Evolutionary conservation across 2,888 invertebrate genomes (phyloP).

Genomic region (Drosophila neotestacea): DNA sequence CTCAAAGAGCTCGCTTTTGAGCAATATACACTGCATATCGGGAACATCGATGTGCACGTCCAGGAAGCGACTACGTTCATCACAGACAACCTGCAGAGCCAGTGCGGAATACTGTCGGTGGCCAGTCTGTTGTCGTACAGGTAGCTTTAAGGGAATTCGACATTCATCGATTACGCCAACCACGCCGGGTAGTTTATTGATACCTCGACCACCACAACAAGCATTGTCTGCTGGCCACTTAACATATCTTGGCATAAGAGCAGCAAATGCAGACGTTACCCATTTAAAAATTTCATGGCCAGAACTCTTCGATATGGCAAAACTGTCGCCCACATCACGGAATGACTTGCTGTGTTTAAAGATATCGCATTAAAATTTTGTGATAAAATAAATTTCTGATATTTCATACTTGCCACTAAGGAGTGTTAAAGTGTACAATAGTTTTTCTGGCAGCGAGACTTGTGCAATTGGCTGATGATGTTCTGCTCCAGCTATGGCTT

Average conservation of each 20-base stretch:
- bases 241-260: constrained; percentile 43
- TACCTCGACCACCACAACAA: constrained; percentile 2
- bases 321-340: constrained; percentile 53
- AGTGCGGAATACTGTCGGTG: constrained; percentile 18
- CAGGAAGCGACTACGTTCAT: constrained; percentile 47
- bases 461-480: constrained; percentile 40
- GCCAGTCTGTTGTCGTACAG: constrained; percentile 31
- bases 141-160: constrained; percentile 33
- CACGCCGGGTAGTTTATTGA: constrained; percentile 37
- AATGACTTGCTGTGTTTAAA: constrained; percentile 40
- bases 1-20: constrained; percentile 56
- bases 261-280: constrained; percentile 43
- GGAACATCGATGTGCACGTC: constrained; percentile 52
- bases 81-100: constrained; percentile 50
- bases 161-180: constrained; percentile 56
- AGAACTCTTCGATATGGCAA: constrained; percentile 57
- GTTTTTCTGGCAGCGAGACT: constrained; percentile 47
- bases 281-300: constrained; percentile 59
- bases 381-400: not conserved
- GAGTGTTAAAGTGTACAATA: constrained; percentile 47
- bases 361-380: no score
- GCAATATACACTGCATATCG: constrained; percentile 45
- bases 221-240: constrained; percentile 38
- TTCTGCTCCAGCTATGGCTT: constrained; percentile 24
- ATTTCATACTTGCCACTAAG: constrained; percentile 50